These are phyloP conservation scores for Trematomus bernacchii DNA, from an alignment of 2,797 vertebrate genomes.

Conservation along the genomic window DNA sequence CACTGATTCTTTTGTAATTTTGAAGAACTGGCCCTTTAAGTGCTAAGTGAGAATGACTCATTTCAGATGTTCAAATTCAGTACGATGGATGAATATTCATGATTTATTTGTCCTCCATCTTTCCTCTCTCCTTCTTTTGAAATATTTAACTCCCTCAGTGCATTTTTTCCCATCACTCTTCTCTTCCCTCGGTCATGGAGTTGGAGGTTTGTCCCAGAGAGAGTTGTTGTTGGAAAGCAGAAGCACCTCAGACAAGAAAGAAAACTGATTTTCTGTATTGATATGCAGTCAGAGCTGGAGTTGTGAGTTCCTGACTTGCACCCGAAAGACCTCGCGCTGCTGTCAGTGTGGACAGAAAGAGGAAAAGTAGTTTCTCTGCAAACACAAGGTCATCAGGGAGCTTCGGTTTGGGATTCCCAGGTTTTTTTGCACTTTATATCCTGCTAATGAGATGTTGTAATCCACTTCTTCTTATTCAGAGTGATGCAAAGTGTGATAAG, in stretches of 20 bases:
- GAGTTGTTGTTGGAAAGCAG: slow-evolving; percentile 16
- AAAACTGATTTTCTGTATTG: slow-evolving; percentile 20
- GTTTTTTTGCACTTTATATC: slow-evolving; percentile 11
- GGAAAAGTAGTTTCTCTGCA: slow-evolving; percentile 10
- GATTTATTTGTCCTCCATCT: not conserved
- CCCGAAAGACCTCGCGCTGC: slow-evolving; percentile 53
- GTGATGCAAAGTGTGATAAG: slow-evolving; percentile 23
- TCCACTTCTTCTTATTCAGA: not conserved
- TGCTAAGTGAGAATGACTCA: not conserved
- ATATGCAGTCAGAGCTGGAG: slow-evolving; percentile 19
- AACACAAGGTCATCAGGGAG: slow-evolving; percentile 19
- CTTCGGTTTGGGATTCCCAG: slow-evolving; percentile 5
- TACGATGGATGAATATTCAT: not conserved
- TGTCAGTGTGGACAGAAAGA: slow-evolving; percentile 28
- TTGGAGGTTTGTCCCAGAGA: slow-evolving; percentile 2
- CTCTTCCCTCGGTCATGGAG: slow-evolving; percentile 1
- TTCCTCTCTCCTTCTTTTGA: not conserved
- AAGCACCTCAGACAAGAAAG: not conserved
- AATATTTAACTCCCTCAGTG: not conserved
- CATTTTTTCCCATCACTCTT: not conserved
- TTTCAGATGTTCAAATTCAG: not conserved
- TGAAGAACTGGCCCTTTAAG: not conserved
- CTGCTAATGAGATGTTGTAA: slow-evolving; percentile 25
- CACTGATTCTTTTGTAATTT: not conserved
- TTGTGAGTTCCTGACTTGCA: slow-evolving; percentile 20